A percentile compares a stretch with the other conserved stretches of the same genome.
Evolutionary conservation across 2,888 invertebrate species (phyloP).

Genomic region (Drosophila multiciliata): DNA sequence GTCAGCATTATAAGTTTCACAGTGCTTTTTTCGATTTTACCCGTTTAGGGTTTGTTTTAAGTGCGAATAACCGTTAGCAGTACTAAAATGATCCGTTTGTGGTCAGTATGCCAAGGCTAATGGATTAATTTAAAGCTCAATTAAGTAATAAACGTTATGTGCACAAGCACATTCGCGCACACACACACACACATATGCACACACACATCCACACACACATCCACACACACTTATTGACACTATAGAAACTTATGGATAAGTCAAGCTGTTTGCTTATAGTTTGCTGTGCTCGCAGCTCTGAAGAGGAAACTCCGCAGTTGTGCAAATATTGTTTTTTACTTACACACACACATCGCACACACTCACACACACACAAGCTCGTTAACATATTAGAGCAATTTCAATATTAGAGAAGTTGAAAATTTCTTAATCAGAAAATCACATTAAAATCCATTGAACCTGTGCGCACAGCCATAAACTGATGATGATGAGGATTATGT

Average conservation of each 20-base stretch:
- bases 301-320: slow-evolving; percentile 50
- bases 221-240: slow-evolving; percentile 15
- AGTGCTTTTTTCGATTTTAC: slow-evolving; percentile 1
- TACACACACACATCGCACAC: slow-evolving; percentile 27
- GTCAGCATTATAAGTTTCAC: slow-evolving; percentile 8
- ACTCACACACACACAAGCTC: not conserved
- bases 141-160: slow-evolving; percentile 68
- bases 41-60: slow-evolving; percentile 34
- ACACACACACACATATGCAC: slow-evolving; percentile 13
- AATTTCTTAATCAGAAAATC: slow-evolving; percentile 65
- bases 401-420: slow-evolving; percentile 11
- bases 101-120: slow-evolving; percentile 30
- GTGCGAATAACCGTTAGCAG: slow-evolving; percentile 58
- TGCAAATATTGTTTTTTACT: slow-evolving; percentile 74
- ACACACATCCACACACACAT: slow-evolving; percentile 11
- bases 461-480: slow-evolving; percentile 26
- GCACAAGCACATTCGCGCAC: slow-evolving; percentile 20
- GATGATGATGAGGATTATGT: slow-evolving; percentile 19
- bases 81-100: slow-evolving; percentile 31
- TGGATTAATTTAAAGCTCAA: slow-evolving; percentile 61
- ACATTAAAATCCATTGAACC: slow-evolving; percentile 58
- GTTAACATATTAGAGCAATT: slow-evolving; percentile 15
- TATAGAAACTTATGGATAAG: slow-evolving; percentile 12
- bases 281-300: slow-evolving; percentile 25
- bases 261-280: slow-evolving; percentile 27